Evolutionary conservation across 1,140 invertebrate species (phyloP).

Genomic region (Neodiprion fabricii): DNA sequence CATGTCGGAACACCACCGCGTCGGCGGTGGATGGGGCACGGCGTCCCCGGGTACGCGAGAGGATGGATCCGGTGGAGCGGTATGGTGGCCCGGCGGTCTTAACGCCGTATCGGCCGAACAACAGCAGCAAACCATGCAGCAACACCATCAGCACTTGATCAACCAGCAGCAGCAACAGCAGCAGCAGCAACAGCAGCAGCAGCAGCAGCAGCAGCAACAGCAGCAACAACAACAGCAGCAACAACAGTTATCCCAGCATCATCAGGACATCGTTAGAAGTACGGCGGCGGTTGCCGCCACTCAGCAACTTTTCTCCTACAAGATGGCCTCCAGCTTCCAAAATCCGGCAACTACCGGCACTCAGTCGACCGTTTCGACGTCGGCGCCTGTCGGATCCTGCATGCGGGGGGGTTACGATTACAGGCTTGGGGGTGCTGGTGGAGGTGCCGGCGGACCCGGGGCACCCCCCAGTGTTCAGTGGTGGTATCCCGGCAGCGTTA

Average conservation of each 20-base stretch:
- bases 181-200: conserved; percentile 27
- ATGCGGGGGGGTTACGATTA: conserved; percentile 68
- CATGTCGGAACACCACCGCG: conserved; percentile 60
- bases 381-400: conserved; percentile 56
- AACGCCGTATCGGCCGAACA: conserved; percentile 49
- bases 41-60: conserved; percentile 60
- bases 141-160: conserved; percentile 45
- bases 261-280: conserved; percentile 60
- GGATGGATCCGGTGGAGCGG: conserved; percentile 60
- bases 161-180: conserved; percentile 34
- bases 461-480: conserved; percentile 68
- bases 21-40: conserved; percentile 60
- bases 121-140: conserved; percentile 56
- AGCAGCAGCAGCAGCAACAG: conserved; percentile 50
- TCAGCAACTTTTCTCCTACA: conserved; percentile 82
- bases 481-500: conserved; percentile 67
- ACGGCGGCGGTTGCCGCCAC: conserved; percentile 67
- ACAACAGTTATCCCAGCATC: conserved; percentile 53
- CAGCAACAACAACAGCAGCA: conserved; percentile 60
- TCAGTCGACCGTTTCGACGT: conserved; percentile 58
- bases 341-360: conserved; percentile 68
- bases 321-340: conserved; percentile 82
- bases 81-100: conserved; percentile 58
- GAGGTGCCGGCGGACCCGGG: conserved; percentile 55
- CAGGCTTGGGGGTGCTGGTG: conserved; percentile 59